A percentile compares a stretch with the other conserved stretches of the same genome.
phyloP scores from a whole-genome alignment of 2,888 invertebrate genomes.

The Diaprepes abbreviatus region DNA sequence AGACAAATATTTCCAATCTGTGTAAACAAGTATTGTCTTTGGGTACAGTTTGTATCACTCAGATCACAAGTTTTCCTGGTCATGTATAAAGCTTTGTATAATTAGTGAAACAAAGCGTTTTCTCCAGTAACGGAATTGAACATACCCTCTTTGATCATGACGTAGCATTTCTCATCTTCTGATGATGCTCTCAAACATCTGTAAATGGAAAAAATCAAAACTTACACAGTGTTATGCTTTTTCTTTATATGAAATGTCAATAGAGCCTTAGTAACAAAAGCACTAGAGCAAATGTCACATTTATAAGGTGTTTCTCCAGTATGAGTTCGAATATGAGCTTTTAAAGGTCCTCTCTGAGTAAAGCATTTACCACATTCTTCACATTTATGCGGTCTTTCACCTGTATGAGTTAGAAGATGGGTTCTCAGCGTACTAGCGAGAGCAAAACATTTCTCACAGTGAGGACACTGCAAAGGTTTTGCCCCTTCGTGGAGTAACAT shows the following conservation, averaged over 20 bases:
- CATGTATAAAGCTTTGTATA: no score
- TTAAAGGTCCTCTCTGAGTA: slow-evolving; percentile 73
- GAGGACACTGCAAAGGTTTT: slow-evolving; percentile 68
- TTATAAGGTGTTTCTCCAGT: slow-evolving; percentile 57
- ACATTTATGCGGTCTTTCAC: slow-evolving; percentile 72
- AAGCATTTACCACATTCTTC: slow-evolving; percentile 74
- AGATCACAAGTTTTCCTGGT: no score
- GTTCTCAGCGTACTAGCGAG: slow-evolving; percentile 68
- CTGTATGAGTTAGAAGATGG: slow-evolving; percentile 61
- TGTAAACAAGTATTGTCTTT: no score
- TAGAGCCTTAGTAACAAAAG: slow-evolving; percentile 52
- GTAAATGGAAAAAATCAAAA: not conserved
- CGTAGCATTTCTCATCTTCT: no score
- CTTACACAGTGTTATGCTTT: slow-evolving; percentile 27
- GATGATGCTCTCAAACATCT: no score
- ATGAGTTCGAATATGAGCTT: slow-evolving; percentile 67
- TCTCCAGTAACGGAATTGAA: no score
- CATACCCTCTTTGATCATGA: no score
- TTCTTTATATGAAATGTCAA: slow-evolving; percentile 51
- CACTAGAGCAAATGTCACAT: slow-evolving; percentile 57
- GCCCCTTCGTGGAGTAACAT: slow-evolving; percentile 62
- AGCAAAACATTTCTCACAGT: slow-evolving; percentile 72
- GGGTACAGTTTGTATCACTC: no score
- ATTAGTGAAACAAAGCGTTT: no score
- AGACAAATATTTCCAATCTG: no score